Evolutionary conservation across 2,888 invertebrate species (phyloP).

Genomic region (Eumacrocentrus americanus): DNA sequence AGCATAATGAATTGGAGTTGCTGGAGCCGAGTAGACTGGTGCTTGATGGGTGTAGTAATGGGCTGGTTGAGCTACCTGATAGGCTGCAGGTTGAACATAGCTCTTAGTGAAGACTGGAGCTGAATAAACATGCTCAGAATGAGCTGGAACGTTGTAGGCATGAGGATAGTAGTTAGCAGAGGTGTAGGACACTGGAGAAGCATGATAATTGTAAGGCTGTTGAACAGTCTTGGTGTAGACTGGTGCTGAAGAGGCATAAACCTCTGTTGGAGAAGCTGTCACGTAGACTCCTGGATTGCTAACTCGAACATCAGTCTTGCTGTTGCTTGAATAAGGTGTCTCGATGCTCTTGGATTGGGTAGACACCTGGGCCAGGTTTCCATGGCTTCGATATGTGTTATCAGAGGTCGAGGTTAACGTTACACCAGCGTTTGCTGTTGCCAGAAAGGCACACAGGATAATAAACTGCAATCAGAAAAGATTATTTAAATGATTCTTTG

Average conservation of each 20-base stretch:
- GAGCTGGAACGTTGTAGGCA: neutral
- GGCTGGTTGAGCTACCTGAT: neutral
- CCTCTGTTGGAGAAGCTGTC: constrained; percentile 11
- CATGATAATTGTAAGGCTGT: neutral
- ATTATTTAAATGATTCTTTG: too few relatives aligned
- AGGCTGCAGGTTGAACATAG: constrained; percentile 4
- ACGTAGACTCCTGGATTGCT: too few relatives aligned
- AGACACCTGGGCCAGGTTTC: constrained; percentile 70
- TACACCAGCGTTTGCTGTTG: constrained; percentile 59
- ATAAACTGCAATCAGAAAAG: constrained; percentile 51
- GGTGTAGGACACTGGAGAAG: constrained; percentile 16
- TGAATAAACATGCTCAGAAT: constrained; percentile 14
- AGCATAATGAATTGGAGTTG: constrained; percentile 2
- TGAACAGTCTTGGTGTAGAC: constrained; percentile 2
- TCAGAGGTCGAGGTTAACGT: constrained; percentile 53
- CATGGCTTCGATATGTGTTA: constrained; percentile 64
- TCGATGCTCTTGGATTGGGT: constrained; percentile 74
- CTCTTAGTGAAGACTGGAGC: constrained; percentile 22
- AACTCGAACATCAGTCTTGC: constrained; percentile 69
- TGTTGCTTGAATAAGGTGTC: constrained; percentile 75
- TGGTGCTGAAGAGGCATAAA: constrained; percentile 23
- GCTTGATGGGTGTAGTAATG: neutral
- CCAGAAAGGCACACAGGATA: constrained; percentile 62
- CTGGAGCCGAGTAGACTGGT: constrained; percentile 1
- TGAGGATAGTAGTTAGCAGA: constrained; percentile 29